These are phyloP conservation scores for Labia minor DNA, from an alignment of 2,888 invertebrate species.

Conservation along the genomic window DNA sequence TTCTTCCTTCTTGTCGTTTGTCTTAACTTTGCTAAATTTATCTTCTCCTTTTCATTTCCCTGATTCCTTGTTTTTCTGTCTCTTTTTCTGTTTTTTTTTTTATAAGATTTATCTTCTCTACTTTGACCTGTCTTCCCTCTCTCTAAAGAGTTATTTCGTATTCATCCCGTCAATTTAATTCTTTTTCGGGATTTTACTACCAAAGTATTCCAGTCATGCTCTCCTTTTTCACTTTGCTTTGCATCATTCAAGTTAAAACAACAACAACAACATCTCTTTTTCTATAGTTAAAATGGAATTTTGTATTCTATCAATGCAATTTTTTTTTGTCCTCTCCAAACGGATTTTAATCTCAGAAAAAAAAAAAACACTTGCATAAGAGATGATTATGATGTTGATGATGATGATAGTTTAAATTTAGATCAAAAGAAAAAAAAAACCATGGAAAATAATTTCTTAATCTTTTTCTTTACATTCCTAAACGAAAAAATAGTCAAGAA, in stretches of 20 bases:
- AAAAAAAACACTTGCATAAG: too few species aligned
- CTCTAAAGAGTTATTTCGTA: slow-evolving; percentile 3
- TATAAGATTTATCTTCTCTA: neutral
- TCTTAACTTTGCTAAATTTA: too few species aligned
- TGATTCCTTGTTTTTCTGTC: too few species aligned
- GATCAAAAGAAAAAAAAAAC: too few species aligned
- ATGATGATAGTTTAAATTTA: neutral
- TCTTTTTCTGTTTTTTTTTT: too few species aligned
- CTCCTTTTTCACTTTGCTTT: neutral
- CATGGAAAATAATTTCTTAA: neutral
- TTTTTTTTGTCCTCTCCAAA: neutral
- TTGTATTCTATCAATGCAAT: neutral
- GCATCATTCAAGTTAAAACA: too few species aligned
- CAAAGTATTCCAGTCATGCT: slow-evolving; percentile 7
- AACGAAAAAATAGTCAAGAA: too few species aligned
- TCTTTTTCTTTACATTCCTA: too few species aligned
- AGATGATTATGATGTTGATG: too few species aligned
- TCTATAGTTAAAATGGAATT: neutral
- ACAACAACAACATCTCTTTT: too few species aligned
- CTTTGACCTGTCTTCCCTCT: slow-evolving; percentile 13
- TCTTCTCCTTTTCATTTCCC: too few species aligned
- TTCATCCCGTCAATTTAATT: neutral
- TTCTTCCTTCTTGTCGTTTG: too few species aligned
- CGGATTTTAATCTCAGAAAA: neutral
- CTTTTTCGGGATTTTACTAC: neutral